Base-by-base conservation (phyloP, 2,113 vertebrate species). In the Azemiops feae region DNA sequence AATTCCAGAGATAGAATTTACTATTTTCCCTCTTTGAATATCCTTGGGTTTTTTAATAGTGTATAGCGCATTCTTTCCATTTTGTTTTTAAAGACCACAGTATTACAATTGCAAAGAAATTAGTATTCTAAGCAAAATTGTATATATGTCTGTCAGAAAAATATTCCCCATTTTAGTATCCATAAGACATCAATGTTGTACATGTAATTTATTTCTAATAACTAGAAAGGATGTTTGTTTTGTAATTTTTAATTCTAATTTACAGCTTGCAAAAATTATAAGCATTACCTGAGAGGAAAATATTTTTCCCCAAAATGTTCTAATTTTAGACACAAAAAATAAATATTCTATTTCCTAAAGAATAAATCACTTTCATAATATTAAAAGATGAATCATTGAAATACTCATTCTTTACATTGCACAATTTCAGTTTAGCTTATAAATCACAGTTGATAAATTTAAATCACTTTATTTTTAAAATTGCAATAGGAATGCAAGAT, bases 151-250 rank as follows among this genome's bases (percentile, higher is more conserved):
- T 74, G 45, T 34, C 18, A 14, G 39, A 23, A 88, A 88, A 53
- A 87, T 22, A 9, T 8, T 5, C 54, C n/a, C 9, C 22, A 97
- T 97, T 97, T 96, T 95, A 96, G 94, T 93, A 97, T 97, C 97
- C 97, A 97, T 97, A 96, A 94, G 20, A 11, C 94, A 97, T 97
- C 96, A 97, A 97, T 96, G 95, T 93, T 95, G 87, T 96, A 97
- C 95, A 94, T 94, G 95, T 97, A 98, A 97, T 97, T 91, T 97
- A 94, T 96, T 97, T 97, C 95, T 97, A 96, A 96, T 93, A 96
- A 97, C 97, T 95, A 96, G 97, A 97, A 97, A 97, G 97, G 87
- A 98, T 97, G 95, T 95, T 97, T 97, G 96, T 97, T 98, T 98
- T 96, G 96, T 95, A 96, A 95, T 94, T 96, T 96, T 96, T 98